These are phyloP conservation scores for Ctenopoma multispine DNA, from an alignment of 2,797 vertebrate genomes.

Conservation along the genomic window DNA sequence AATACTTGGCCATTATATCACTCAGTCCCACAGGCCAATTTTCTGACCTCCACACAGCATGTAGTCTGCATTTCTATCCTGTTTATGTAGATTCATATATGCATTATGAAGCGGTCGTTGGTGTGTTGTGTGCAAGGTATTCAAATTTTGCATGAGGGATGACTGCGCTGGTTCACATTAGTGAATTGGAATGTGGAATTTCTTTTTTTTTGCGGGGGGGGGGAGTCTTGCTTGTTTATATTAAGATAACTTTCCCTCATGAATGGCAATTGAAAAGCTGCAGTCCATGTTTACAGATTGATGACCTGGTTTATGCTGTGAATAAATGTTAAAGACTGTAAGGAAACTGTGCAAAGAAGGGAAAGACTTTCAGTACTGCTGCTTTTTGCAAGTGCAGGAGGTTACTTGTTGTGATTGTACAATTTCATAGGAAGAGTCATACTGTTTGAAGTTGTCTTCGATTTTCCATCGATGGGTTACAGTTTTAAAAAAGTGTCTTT, in stretches of 20 bases:
- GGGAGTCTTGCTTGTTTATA: constrained; percentile 37
- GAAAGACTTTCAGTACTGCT: constrained; percentile 47
- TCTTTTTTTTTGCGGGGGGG: neutral
- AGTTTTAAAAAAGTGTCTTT: constrained; percentile 69
- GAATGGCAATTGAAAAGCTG: constrained; percentile 44
- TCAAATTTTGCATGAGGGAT: constrained; percentile 70
- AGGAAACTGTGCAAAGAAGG: constrained; percentile 25
- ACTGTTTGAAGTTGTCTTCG: constrained; percentile 68
- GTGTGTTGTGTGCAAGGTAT: constrained; percentile 60
- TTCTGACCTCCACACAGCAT: constrained; percentile 77
- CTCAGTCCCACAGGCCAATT: constrained; percentile 79
- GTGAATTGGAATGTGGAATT: constrained; percentile 11
- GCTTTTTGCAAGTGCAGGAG: constrained; percentile 53
- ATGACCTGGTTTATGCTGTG: constrained; percentile 37
- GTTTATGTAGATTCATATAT: constrained; percentile 78
- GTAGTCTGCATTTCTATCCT: constrained; percentile 67
- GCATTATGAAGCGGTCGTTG: constrained; percentile 74
- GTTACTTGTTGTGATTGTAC: constrained; percentile 66
- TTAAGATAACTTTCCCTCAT: constrained; percentile 50
- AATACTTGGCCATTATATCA: constrained; percentile 84
- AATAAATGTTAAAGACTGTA: constrained; percentile 30
- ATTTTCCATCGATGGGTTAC: constrained; percentile 49
- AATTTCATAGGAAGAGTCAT: constrained; percentile 53
- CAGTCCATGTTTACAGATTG: constrained; percentile 38
- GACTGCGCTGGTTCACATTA: constrained; percentile 42